Percentiles rank a stretch among this genome's conserved stretches.
Evolutionary conservation across 2,888 invertebrate genomes (phyloP).

Genomic region (Marasmarcha lunaedactyla): DNA sequence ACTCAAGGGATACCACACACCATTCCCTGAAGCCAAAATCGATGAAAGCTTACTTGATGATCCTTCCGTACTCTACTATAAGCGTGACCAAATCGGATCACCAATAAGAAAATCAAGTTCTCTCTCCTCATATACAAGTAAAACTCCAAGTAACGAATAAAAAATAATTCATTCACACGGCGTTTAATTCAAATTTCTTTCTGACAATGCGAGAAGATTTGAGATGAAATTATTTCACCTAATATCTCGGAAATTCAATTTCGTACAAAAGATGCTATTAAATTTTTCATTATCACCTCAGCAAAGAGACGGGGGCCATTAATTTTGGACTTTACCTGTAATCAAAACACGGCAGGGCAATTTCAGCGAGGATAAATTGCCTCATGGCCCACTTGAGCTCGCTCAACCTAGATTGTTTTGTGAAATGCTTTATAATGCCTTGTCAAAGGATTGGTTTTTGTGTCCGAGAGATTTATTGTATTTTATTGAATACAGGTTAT

Average conservation of each 20-base stretch:
- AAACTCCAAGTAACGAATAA: too few relatives aligned
- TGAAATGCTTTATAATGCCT: slow-evolving; percentile 19
- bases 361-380: slow-evolving; percentile 30
- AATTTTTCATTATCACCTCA: slow-evolving; percentile 49
- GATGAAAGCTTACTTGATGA: slow-evolving; percentile 12
- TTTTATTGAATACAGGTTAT: slow-evolving; percentile 12
- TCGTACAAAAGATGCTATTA: slow-evolving; percentile 30
- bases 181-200: too few relatives aligned
- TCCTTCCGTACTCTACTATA: slow-evolving; percentile 27
- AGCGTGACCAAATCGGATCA: slow-evolving; percentile 26
- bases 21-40: slow-evolving; percentile 31
- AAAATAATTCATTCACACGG: too few relatives aligned
- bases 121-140: not conserved
- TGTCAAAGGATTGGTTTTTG: slow-evolving; percentile 11
- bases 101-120: slow-evolving; percentile 13
- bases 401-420: slow-evolving; percentile 26
- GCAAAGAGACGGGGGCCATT: slow-evolving; percentile 29
- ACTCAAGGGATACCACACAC: slow-evolving; percentile 19
- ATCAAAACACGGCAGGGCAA: slow-evolving; percentile 35
- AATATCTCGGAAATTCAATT: slow-evolving; percentile 38
- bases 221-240: too few relatives aligned
- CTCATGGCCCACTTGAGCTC: slow-evolving; percentile 40
- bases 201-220: too few relatives aligned
- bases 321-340: slow-evolving; percentile 42
- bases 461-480: slow-evolving; percentile 4